A percentile compares a stretch with the other conserved stretches of the same genome.
phyloP scores from a whole-genome alignment of 2,888 invertebrate genomes.

The Drosophila yooni region DNA sequence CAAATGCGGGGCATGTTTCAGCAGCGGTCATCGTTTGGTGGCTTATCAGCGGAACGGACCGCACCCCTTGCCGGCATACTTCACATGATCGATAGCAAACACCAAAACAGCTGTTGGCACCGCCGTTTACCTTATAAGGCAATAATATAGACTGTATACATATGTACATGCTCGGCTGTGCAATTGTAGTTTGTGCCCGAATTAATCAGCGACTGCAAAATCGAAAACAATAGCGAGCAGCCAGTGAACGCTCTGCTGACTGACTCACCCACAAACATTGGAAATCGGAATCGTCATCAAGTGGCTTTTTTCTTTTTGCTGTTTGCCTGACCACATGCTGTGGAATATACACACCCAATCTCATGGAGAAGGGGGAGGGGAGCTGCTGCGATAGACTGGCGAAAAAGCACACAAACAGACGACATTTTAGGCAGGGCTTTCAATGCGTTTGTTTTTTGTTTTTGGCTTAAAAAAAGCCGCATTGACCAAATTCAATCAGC shows the following conservation, averaged over 20 bases:
- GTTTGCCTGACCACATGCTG: constrained; percentile 31
- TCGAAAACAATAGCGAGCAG: constrained; percentile 34
- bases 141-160: constrained; percentile 32
- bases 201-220: constrained; percentile 53
- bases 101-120: constrained; percentile 41
- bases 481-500: constrained; percentile 69
- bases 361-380: constrained; percentile 31
- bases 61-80: constrained; percentile 29
- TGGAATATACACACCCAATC: constrained; percentile 29
- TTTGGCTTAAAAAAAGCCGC: constrained; percentile 45
- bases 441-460: constrained; percentile 48
- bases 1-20: constrained; percentile 39
- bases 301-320: constrained; percentile 25
- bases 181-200: constrained; percentile 47
- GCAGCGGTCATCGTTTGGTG: constrained; percentile 6
- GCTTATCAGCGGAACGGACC: constrained; percentile 52
- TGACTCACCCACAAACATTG: constrained; percentile 65
- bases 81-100: constrained; percentile 45
- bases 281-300: constrained; percentile 56
- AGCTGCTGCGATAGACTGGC: constrained; percentile 12
- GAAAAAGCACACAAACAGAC: constrained; percentile 13
- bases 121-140: constrained; percentile 64
- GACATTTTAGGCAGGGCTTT: constrained; percentile 61
- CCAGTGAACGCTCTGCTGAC: constrained; percentile 32
- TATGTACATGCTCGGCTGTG: constrained; percentile 1